Evolutionary conservation across 37 sponge, comb jelly and placozoan genomes (phyloP), one percentile per base, ranked within the genome.

Genomic region (Lycopodina hypogea): DNA sequence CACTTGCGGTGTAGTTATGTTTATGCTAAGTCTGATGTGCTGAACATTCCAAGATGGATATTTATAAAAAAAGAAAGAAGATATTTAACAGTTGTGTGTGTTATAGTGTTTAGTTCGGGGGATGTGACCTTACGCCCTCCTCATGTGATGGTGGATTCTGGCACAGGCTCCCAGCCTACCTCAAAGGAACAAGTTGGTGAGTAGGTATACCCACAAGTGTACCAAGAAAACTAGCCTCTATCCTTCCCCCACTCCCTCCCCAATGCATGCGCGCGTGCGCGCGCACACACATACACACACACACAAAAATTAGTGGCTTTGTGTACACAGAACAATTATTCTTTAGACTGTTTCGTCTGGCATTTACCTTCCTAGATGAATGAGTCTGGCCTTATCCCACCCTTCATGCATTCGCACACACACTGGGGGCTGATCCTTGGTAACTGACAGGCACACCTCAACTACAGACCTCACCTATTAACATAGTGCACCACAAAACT

Each of bases 201-300:
- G 60, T 59, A 18, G 4, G n/a, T 26, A 17, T 28, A 59, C 12
- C 28, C 6, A 59, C 4, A 3, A 18, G 4, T 45, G 48, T 45
- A 45, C 48, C n/a, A n/a, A n/a, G n/a, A n/a, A n/a, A n/a, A n/a
- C 17, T 53, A 17, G 17, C 12, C 17, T 53, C 17, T 53, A 53
- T 53, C 17, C 55, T 53, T 17, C 17, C 17, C 12, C 55, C 12
- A 53, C 12, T 53, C 17, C 17, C 17, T 53, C 17, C 55, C 55
- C 12, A 12, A 53, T 17, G 17, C 55, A 53, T 17, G 17, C 55
- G 17, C 55, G 17, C 55, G 17, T 17, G 17, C 55, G 56, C 35
- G 26, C 62, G 56, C 76, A 76, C 62, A 76, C 62, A 35, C 64
- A 60, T 64, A 77, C 77, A 77, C 64, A 60, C 65, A 61, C 65